Base-by-base conservation (phyloP, 2,113 vertebrate genomes). In the Podarcis raffonei region DNA sequence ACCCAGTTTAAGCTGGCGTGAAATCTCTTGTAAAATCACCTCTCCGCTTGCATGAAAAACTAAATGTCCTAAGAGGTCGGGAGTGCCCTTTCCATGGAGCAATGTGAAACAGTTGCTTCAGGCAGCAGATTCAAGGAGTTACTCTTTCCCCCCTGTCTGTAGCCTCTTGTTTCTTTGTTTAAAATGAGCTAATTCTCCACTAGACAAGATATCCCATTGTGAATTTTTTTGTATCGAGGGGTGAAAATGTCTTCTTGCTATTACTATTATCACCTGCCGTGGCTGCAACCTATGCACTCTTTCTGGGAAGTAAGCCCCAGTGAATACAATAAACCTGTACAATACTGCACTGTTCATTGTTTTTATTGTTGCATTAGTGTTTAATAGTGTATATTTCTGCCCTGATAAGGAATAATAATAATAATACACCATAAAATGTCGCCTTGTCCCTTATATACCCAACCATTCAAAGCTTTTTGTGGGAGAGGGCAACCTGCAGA, bases 1-100 rank as follows among this genome's bases (percentile, higher is more conserved):
- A 66, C n/a, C 72, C 74, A 32, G 4, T 39, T 81, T 59, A 15
- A 13, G 53, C 0, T 0, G 53, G 53, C n/a, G 0, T 85, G 48
- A 88, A 92, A 89, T 66, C 16, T 32, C 79, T 77, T 42, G 76
- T 68, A 75, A 8, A 69, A 69, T 15, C 80, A 25, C 83, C 27
- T 71, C 74, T 92, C 66, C 20, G 68, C 30, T 39, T 87, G 87
- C 42, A 57, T 42, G 48, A 48, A 68, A 80, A 79, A 68, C 13
- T 27, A 25, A 81, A 57, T 12, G 32, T 85, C 39, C 42, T 25
- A 75, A 59, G 53, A 76, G 82, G 66, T 59, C 72, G 9, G 25
- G 12, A 6, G 22, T 57, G 48, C 9, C 32, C n/a, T 37, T 85
- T 85, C 71, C 71, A 76, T 27, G 16, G 23, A 62, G 53, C 7